Evolutionary conservation across 2,888 invertebrate species (phyloP).

Genomic region (Melanchra persicariae): DNA sequence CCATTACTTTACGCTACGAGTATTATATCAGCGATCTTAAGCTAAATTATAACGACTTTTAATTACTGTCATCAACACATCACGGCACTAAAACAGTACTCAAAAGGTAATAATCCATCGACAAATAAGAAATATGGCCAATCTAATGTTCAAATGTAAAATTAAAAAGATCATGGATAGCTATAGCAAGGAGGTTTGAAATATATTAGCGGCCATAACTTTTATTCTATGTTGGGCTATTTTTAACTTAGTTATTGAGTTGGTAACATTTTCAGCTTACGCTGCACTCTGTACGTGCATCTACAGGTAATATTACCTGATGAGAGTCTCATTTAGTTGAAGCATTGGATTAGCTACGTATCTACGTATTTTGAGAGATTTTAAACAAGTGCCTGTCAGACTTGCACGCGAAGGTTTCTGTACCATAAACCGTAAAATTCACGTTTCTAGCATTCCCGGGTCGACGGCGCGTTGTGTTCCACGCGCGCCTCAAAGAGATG

Average conservation of each 20-base stretch:
- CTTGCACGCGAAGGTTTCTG: no score
- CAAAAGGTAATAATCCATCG: slow-evolving; percentile 20
- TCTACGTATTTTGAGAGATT: no score
- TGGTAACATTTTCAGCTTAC: slow-evolving; percentile 14
- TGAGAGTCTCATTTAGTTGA: no score
- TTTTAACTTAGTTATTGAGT: slow-evolving; percentile 29
- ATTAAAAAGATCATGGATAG: slow-evolving; percentile 56
- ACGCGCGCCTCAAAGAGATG: no score
- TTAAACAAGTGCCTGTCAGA: no score
- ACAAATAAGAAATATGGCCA: slow-evolving; percentile 21
- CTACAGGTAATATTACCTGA: no score
- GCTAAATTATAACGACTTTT: slow-evolving; percentile 40
- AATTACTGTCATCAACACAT: slow-evolving; percentile 49
- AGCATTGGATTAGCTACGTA: no score
- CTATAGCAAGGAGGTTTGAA: slow-evolving; percentile 28
- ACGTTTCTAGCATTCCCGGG: no score
- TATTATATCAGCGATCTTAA: slow-evolving; percentile 22
- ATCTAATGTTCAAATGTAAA: slow-evolving; percentile 15
- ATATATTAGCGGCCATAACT: slow-evolving; percentile 42
- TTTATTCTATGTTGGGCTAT: slow-evolving; percentile 31
- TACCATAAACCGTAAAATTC: no score
- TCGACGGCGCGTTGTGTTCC: no score
- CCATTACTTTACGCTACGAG: background rate
- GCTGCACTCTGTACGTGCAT: background rate
- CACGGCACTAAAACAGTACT: slow-evolving; percentile 24